phyloP scores from a whole-genome alignment of 2,888 invertebrate species.

The Parnassius mnemosyne region DNA sequence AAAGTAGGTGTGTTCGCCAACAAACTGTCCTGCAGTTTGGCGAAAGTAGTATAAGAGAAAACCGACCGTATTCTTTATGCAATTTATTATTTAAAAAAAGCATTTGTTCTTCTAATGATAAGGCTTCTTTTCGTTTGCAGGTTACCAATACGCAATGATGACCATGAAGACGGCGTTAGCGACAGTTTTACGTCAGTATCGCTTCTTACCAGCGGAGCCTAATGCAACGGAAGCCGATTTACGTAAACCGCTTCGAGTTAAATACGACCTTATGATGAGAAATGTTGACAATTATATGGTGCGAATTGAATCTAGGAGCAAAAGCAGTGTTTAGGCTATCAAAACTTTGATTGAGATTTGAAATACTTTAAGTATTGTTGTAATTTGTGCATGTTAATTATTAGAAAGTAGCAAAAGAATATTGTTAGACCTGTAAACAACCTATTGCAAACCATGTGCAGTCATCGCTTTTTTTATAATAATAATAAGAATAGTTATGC shows the following conservation, averaged over 20 bases:
- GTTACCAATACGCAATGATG: slow-evolving; percentile 50
- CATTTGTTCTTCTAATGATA: not conserved
- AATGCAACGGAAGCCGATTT: slow-evolving; percentile 16
- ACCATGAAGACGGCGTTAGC: slow-evolving; percentile 47
- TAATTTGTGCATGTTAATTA: too few relatives aligned
- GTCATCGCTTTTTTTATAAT: too few relatives aligned
- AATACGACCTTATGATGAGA: slow-evolving; percentile 51
- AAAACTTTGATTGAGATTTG: too few relatives aligned
- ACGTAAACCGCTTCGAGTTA: slow-evolving; percentile 38
- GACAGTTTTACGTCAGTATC: slow-evolving; percentile 38
- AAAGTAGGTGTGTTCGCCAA: too few relatives aligned
- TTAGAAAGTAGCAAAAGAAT: too few relatives aligned
- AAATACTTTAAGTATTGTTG: too few relatives aligned
- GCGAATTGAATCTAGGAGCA: slow-evolving; percentile 14
- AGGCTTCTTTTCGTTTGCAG: slow-evolving; percentile 32
- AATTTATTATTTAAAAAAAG: not conserved
- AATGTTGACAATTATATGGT: slow-evolving; percentile 46
- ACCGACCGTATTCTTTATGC: not conserved
- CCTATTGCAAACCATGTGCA: too few relatives aligned
- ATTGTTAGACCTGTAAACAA: too few relatives aligned
- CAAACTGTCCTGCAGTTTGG: too few relatives aligned
- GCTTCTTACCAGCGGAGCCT: slow-evolving; percentile 35
- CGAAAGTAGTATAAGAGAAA: not conserved
- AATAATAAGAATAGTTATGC: too few relatives aligned
- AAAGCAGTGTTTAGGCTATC: too few relatives aligned